Evolutionary conservation across 2,113 vertebrate species (phyloP).

Genomic region (Psilopsiagon aymara): DNA sequence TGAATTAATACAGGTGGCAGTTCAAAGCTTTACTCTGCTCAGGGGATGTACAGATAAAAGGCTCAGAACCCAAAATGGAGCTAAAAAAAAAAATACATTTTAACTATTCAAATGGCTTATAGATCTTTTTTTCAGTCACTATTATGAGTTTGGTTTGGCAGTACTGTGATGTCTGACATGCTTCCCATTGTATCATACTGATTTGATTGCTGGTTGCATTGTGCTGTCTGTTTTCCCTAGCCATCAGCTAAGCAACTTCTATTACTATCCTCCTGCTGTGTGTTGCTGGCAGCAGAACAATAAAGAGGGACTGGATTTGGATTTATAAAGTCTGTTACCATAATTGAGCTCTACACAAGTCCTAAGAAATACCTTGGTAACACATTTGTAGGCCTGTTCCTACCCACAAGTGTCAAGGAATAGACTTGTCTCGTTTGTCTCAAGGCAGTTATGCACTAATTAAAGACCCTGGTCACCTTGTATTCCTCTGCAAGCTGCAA

Average conservation of each 20-base stretch:
- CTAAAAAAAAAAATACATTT: neutral
- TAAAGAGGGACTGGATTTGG: neutral
- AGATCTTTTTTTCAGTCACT: neutral
- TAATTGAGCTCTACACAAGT: neutral
- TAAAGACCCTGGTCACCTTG: neutral
- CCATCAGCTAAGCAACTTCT: neutral
- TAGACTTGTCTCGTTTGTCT: neutral
- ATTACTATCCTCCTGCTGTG: neutral
- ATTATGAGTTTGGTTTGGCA: neutral
- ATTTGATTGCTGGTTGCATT: neutral
- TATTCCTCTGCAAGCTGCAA: neutral
- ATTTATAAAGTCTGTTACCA: neutral
- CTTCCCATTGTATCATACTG: neutral
- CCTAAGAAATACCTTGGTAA: neutral
- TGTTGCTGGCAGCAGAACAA: neutral
- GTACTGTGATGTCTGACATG: neutral
- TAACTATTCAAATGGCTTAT: neutral
- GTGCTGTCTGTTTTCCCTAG: neutral
- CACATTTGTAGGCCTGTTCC: neutral
- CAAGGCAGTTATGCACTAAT: neutral
- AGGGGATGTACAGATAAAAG: neutral
- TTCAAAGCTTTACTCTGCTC: neutral
- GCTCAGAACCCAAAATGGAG: neutral
- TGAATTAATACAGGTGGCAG: neutral
- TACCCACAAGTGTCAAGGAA: neutral